phyloP scores from a whole-genome alignment of 2,113 vertebrate species.

The Ochotona princeps region DNA sequence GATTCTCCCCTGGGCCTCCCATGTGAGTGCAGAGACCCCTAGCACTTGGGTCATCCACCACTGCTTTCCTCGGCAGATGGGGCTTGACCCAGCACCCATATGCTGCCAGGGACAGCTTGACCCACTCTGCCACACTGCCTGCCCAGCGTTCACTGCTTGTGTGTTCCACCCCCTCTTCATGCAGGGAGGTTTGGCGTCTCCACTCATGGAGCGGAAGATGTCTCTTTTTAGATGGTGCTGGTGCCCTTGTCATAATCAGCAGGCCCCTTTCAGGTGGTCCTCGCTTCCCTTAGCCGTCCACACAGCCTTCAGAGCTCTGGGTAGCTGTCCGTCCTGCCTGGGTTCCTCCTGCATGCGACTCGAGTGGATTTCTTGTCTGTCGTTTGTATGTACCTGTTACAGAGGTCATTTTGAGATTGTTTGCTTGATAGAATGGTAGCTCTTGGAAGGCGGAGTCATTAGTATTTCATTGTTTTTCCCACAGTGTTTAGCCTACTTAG shows the following conservation, averaged over 20 bases:
- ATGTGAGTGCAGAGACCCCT: no score
- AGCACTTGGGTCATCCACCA: no score
- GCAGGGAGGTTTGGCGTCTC: background rate
- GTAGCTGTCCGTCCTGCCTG: background rate
- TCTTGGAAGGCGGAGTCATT: background rate
- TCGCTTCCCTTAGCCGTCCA: no score
- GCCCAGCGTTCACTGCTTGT: background rate
- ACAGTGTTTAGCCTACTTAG: background rate
- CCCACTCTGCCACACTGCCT: no score
- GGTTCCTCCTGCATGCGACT: background rate
- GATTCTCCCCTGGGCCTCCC: no score
- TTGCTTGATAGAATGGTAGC: background rate
- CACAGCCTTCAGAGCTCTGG: no score
- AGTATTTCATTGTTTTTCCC: background rate
- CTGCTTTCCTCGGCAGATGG: no score
- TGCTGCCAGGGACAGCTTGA: no score
- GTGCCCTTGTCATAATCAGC: no score
- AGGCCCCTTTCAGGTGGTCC: no score
- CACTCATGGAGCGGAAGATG: background rate
- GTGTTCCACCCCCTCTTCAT: background rate
- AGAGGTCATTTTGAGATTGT: background rate
- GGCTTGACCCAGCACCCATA: no score
- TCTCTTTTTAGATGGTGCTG: background rate
- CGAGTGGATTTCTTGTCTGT: background rate
- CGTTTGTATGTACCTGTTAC: background rate